Percentiles rank a stretch among this genome's conserved stretches.
phyloP scores from a whole-genome alignment of 2,797 vertebrate genomes.

The Scyliorhinus canicula region DNA sequence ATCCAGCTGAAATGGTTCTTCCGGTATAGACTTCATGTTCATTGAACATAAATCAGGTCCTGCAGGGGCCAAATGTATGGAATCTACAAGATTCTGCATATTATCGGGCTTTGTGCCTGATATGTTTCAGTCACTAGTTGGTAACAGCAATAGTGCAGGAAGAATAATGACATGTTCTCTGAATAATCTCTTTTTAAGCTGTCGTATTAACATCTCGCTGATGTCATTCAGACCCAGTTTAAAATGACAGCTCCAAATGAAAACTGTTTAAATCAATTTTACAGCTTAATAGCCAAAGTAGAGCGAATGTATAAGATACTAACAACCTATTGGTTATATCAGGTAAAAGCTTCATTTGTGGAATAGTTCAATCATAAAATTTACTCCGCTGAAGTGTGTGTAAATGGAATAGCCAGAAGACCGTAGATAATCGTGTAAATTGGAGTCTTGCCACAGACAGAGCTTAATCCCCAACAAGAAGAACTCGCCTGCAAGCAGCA shows the following conservation, averaged over 20 bases:
- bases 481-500: not conserved
- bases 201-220: constrained; percentile 47
- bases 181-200: constrained; percentile 50
- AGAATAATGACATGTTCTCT: constrained; percentile 43
- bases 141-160: constrained; percentile 46
- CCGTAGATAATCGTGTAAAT: not conserved
- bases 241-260: constrained; percentile 44
- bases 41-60: constrained; percentile 41
- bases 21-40: constrained; percentile 58
- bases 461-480: not conserved
- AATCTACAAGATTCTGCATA: constrained; percentile 48
- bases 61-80: constrained; percentile 37
- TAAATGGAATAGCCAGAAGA: not conserved
- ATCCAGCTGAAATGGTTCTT: constrained; percentile 51
- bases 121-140: constrained; percentile 48
- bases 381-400: too few relatives aligned
- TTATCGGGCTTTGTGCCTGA: constrained; percentile 41
- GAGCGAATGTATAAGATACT: not conserved
- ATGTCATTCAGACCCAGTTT: constrained; percentile 52
- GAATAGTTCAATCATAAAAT: not conserved
- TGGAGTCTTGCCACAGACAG: not conserved
- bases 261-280: constrained; percentile 27
- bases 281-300: not conserved
- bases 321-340: not conserved
- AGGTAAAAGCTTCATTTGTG: not conserved